Base-by-base conservation (phyloP, 2,113 vertebrate genomes). In the Zosterops pallidus region DNA sequence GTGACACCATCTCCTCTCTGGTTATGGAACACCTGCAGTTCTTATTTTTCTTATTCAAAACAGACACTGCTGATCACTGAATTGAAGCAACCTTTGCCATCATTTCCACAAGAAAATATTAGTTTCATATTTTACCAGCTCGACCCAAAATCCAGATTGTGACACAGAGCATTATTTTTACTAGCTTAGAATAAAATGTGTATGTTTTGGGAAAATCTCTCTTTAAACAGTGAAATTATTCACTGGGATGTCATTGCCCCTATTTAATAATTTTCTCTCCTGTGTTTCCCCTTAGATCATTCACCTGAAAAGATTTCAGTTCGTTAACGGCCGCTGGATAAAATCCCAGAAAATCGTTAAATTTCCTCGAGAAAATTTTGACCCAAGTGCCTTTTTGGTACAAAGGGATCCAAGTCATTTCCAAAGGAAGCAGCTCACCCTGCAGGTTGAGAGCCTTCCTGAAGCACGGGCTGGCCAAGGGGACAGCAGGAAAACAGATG, bases 331-430 rank as follows among this genome's bases (percentile, higher is more conserved):
- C 7, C 99, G 99, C 84, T 99, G 99, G 99, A 99, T 99, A 97
- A 99, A 99, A 94, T 99, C 99, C 42, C 99, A 99, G 97, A 99
- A 99, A 98, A 99, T 99, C 22, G 99, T 99, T 77, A 99, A 99
- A 97, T 99, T 99, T 94, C 99, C 99, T 35, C 91, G 98, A 62
- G 98, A 99, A 97, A 98, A 93, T 63, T 99, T 99, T 95, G 99
- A 99, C 97, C 99, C 99, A 78, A 98, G 99, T 98, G 99, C 99
- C 94, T 99, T 99, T 96, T 97, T 99, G 98, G 99, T 99, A 85
- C 99, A 99, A 60, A 98, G 98, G 97, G 99, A 99, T 92, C 97
- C 98, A 2, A 97, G 97, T 95, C 96, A 98, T 72, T 98, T 97
- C 94, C 98, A 97, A 42, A 96, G 47, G 83, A 98, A 98, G 96